A percentile compares a stretch with the other conserved stretches of the same genome.
phyloP scores from a whole-genome alignment of 2,888 invertebrate genomes.

The Sphinx pinastri region DNA sequence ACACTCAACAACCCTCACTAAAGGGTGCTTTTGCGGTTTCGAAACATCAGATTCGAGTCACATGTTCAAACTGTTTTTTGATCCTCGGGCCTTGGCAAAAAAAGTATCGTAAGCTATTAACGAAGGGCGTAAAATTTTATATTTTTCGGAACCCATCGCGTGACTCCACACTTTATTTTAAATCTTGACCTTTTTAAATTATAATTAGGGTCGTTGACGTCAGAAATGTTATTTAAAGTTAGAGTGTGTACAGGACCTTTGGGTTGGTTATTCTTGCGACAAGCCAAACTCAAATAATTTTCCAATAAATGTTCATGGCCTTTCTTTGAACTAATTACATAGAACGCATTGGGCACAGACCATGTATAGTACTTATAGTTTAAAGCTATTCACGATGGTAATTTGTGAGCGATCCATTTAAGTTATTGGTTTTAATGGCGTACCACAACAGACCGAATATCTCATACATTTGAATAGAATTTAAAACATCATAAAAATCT shows the following conservation, averaged over 20 bases:
- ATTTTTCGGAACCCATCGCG: not conserved
- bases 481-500: not conserved
- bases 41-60: constrained; percentile 3
- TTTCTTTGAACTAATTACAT: no score
- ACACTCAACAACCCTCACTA: not conserved
- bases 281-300: no score
- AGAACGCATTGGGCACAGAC: no score
- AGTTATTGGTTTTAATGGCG: no score
- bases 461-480: not conserved
- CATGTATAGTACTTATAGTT: no score
- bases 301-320: no score
- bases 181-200: constrained; percentile 13
- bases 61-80: constrained; percentile 4
- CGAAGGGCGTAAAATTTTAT: constrained; percentile 13
- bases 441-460: no score
- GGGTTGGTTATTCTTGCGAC: not conserved
- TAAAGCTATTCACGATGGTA: no score
- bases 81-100: not conserved
- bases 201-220: constrained; percentile 14
- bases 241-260: not conserved
- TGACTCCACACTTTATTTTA: constrained; percentile 10
- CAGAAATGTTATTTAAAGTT: not conserved
- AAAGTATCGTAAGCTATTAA: constrained; percentile 10
- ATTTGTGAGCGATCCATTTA: no score
- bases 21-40: constrained; percentile 22